Evolutionary conservation across 2,888 invertebrate species (phyloP).

Genomic region (Microctonus brassicae): DNA sequence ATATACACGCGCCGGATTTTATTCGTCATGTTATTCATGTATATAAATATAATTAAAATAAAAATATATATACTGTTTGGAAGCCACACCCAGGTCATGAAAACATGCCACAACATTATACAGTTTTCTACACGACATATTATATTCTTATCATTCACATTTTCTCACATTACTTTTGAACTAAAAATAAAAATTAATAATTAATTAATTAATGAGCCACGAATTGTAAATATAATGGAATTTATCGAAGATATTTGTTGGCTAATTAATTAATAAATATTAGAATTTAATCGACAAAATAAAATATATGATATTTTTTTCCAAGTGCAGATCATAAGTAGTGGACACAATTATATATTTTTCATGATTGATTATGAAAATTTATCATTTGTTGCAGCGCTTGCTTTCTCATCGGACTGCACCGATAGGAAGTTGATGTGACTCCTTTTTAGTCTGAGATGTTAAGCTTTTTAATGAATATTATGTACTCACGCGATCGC

Average conservation of each 20-base stretch:
- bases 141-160: neutral
- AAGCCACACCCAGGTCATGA: constrained; percentile 50
- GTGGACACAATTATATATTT: neutral
- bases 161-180: neutral
- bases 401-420: neutral
- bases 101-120: constrained; percentile 29
- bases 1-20: constrained; percentile 39
- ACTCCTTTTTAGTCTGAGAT: neutral
- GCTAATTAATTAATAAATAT: constrained; percentile 23
- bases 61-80: constrained; percentile 14
- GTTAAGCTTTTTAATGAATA: constrained; percentile 58
- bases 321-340: neutral
- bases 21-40: constrained; percentile 10
- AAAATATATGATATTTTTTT: too few species aligned
- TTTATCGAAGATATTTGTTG: neutral
- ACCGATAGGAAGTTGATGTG: constrained; percentile 9
- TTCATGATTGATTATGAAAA: neutral
- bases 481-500: constrained; percentile 61
- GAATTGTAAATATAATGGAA: neutral
- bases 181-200: neutral
- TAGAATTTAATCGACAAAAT: constrained; percentile 27
- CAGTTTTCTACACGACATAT: constrained; percentile 6
- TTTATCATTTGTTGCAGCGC: neutral
- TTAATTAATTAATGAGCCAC: neutral
- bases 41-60: neutral